phyloP scores from a whole-genome alignment of 2,113 vertebrate genomes.

The Cynopterus brachyotis region DNA sequence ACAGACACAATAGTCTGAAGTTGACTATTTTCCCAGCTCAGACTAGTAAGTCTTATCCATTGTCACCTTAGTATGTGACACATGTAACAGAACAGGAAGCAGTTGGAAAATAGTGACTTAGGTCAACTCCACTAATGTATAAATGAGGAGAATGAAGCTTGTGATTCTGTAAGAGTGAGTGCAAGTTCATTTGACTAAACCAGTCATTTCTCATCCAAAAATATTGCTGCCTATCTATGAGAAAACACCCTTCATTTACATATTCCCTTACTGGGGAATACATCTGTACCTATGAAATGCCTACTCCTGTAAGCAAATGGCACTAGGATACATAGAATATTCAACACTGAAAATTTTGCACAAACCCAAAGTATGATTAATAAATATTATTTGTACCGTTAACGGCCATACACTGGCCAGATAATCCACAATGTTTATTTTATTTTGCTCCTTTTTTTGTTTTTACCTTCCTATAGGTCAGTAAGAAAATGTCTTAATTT shows the following conservation, averaged over 20 bases:
- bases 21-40: background rate
- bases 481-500: slow-evolving; percentile 46
- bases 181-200: background rate
- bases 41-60: background rate
- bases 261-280: background rate
- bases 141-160: background rate
- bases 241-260: background rate
- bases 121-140: background rate
- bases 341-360: background rate
- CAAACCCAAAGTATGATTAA: background rate
- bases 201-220: background rate
- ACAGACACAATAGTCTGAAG: background rate
- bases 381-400: background rate
- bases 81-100: background rate
- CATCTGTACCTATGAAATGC: background rate
- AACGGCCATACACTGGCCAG: background rate
- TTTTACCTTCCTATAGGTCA: slow-evolving; percentile 40
- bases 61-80: background rate
- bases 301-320: background rate
- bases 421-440: background rate
- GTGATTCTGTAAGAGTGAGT: background rate
- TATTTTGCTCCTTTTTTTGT: background rate
- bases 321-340: background rate
- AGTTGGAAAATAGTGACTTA: background rate
- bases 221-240: background rate